Percentiles rank a stretch among this genome's conserved stretches.
Conservation (phyloP, 2,888 invertebrate species). For the Drosophila imparisetae region DNA sequence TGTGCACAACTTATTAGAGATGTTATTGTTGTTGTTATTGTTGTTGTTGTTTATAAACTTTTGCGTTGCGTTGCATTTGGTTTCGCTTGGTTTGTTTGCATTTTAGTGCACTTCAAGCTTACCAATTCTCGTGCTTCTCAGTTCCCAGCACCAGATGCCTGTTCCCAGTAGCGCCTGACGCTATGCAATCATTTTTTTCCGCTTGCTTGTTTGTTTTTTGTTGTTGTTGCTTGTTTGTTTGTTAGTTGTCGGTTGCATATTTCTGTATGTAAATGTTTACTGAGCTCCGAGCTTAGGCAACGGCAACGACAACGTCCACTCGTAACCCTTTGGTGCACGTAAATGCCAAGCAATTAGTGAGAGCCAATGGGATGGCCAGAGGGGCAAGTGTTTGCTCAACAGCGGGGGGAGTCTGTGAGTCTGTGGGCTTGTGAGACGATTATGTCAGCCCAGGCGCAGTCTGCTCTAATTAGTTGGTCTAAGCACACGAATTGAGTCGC, state of each 20-base stretch:
- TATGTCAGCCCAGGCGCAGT: constrained; percentile 49
- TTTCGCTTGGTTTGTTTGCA: constrained; percentile 50
- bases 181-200: constrained; percentile 60
- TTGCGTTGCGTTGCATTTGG: constrained; percentile 45
- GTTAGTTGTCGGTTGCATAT: constrained; percentile 71
- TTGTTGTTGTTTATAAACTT: constrained; percentile 75
- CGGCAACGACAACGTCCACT: constrained; percentile 46
- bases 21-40: constrained; percentile 53
- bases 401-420: neutral
- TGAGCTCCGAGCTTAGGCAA: constrained; percentile 40
- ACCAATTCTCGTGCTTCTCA: constrained; percentile 17
- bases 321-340: constrained; percentile 60
- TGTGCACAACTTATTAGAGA: constrained; percentile 76
- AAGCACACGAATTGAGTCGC: constrained; percentile 70
- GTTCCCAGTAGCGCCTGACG: constrained; percentile 49
- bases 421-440: constrained; percentile 23
- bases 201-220: constrained; percentile 38
- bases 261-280: constrained; percentile 74
- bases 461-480: constrained; percentile 72
- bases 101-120: constrained; percentile 51
- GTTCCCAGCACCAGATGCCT: constrained; percentile 5
- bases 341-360: constrained; percentile 75
- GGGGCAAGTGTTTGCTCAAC: neutral
- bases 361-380: constrained; percentile 10
- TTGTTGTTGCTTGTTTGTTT: constrained; percentile 39